phyloP scores from a whole-genome alignment of 92 coral and sea anemone species.

The Epizoanthus scotinus region DNA sequence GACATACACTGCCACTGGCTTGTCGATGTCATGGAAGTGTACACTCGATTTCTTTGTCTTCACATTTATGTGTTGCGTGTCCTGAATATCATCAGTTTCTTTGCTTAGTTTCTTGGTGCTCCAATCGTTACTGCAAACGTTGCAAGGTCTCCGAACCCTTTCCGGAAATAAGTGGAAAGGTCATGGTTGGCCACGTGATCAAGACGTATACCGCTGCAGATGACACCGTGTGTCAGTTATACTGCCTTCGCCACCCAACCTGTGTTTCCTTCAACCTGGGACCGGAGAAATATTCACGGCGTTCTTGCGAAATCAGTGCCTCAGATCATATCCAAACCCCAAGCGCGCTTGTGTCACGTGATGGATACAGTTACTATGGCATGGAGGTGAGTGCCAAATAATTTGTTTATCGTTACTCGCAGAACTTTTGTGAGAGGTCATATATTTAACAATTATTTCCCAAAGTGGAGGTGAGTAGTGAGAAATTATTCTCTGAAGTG shows the following conservation, averaged over 20 bases:
- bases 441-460: too few relatives aligned
- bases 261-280: constrained; percentile 35
- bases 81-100: too few relatives aligned
- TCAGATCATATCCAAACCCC: constrained; percentile 25
- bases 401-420: too few relatives aligned
- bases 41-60: too few relatives aligned
- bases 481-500: too few relatives aligned
- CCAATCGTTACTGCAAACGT: neutral
- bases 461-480: too few relatives aligned
- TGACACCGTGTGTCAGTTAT: constrained; percentile 4
- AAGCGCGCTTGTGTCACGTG: constrained; percentile 4
- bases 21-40: too few relatives aligned
- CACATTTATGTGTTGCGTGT: too few relatives aligned
- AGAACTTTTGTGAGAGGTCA: too few relatives aligned
- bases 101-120: neutral
- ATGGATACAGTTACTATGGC: constrained; percentile 18
- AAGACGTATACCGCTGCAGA: neutral
- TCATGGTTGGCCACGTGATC: constrained; percentile 28
- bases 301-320: constrained; percentile 30
- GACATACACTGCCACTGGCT: too few relatives aligned
- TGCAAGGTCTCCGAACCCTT: constrained; percentile 16
- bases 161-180: neutral
- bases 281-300: neutral
- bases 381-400: constrained; percentile 9
- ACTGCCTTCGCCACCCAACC: neutral